phyloP scores from a whole-genome alignment of 2,113 vertebrate genomes.

The Dromiciops gliroides region DNA sequence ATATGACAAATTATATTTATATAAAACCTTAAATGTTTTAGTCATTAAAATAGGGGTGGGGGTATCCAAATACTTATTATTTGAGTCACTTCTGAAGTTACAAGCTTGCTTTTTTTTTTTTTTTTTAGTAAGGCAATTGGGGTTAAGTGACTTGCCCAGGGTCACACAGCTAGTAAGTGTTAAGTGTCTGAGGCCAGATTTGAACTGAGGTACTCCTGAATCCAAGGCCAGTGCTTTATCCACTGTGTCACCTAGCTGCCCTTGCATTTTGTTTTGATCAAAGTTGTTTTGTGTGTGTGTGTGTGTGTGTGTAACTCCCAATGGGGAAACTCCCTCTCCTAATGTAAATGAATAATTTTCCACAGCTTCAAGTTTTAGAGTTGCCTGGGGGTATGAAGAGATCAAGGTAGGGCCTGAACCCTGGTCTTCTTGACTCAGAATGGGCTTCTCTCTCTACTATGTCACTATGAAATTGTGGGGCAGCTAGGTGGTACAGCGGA shows the following conservation, averaged over 20 bases:
- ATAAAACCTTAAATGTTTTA: not conserved
- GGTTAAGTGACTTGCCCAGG: too few relatives aligned
- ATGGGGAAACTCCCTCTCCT: not conserved
- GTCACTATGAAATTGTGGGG: too few relatives aligned
- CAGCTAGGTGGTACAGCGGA: not conserved
- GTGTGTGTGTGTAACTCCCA: too few relatives aligned
- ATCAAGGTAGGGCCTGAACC: not conserved
- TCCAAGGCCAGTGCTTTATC: too few relatives aligned
- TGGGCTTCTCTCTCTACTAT: not conserved
- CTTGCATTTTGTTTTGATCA: too few relatives aligned
- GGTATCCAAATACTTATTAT: not conserved
- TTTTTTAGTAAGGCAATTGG: too few relatives aligned
- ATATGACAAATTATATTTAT: too few relatives aligned
- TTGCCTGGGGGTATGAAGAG: not conserved
- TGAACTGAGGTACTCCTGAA: too few relatives aligned
- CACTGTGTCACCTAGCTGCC: too few relatives aligned
- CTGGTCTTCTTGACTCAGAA: not conserved
- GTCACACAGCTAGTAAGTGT: too few relatives aligned
- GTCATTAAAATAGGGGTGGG: not conserved
- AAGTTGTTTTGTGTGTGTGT: too few relatives aligned
- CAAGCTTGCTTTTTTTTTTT: not conserved
- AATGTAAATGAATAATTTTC: not conserved
- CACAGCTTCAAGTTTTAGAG: not conserved
- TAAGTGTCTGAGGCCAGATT: too few relatives aligned
- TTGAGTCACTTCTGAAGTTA: not conserved